These are phyloP conservation scores for Pristionchus entomophagus DNA, from an alignment of 2,888 invertebrate species.

Conservation along the genomic window DNA sequence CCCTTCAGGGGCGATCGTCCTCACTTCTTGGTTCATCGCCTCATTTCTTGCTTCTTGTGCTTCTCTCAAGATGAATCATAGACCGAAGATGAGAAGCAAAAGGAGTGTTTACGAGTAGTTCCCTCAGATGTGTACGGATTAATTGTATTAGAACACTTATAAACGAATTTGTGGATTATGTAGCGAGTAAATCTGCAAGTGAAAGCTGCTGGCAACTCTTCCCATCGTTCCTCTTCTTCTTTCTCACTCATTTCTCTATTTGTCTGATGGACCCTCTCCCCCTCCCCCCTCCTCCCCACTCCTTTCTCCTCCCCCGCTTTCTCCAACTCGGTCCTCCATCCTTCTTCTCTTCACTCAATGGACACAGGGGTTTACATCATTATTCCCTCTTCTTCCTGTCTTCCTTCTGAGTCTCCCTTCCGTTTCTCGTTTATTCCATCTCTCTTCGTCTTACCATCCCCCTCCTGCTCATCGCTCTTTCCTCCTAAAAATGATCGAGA, in stretches of 20 bases:
- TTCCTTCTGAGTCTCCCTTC: neutral
- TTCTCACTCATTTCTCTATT: conserved; percentile 8
- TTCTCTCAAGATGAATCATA: conserved; percentile 18
- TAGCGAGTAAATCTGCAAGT: neutral
- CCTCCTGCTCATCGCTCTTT: too few relatives aligned
- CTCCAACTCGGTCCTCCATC: neutral
- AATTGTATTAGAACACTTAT: neutral
- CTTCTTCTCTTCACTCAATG: conserved; percentile 12
- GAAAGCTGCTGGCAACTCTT: neutral
- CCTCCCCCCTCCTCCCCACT: neutral
- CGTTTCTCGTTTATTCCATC: neutral
- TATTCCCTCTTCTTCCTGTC: conserved; percentile 33
- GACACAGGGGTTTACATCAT: conserved; percentile 30
- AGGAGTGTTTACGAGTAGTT: neutral
- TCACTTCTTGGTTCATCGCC: conserved; percentile 11
- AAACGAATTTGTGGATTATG: neutral
- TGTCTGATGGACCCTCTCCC: neutral
- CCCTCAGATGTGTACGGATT: neutral
- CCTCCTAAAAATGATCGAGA: too few relatives aligned
- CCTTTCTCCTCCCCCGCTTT: neutral
- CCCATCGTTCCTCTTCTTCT: neutral
- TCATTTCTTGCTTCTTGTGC: neutral
- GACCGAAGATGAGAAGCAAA: conserved; percentile 25
- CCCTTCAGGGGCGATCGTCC: neutral
- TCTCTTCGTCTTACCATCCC: neutral